phyloP scores from a whole-genome alignment of 2,113 vertebrate species.

The Hippocampus zosterae region DNA sequence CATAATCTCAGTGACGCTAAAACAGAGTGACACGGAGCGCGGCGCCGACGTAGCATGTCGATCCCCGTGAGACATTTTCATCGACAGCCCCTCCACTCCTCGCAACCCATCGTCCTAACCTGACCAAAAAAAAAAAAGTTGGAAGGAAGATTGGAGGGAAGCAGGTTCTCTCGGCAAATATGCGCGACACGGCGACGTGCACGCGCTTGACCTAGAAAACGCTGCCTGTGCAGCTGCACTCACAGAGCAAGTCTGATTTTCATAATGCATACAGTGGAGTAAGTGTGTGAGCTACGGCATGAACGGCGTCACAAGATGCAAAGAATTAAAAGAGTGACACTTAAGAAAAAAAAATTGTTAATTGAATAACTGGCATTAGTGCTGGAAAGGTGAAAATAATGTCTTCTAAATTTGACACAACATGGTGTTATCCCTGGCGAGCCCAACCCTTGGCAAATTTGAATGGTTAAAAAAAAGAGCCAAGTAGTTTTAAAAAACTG shows the following conservation, averaged over 20 bases:
- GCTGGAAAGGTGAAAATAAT: background rate
- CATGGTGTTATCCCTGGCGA: background rate
- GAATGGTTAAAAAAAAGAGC: background rate
- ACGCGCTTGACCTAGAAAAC: conserved; percentile 72
- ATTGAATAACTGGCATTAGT: background rate
- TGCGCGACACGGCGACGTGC: conserved; percentile 56
- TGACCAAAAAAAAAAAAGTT: conserved; percentile 32
- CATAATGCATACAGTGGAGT: conserved; percentile 20
- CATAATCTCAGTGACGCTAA: conserved; percentile 43
- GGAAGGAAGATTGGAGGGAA: conserved; percentile 49
- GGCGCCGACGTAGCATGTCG: conserved; percentile 55
- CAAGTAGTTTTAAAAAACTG: no score
- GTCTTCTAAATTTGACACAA: background rate
- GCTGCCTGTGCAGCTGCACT: conserved; percentile 38
- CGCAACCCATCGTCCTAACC: conserved; percentile 33
- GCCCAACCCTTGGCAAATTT: background rate
- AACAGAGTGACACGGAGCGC: conserved; percentile 53
- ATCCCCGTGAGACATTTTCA: conserved; percentile 63
- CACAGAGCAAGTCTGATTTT: conserved; percentile 40
- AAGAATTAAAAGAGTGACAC: background rate
- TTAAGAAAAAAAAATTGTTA: background rate
- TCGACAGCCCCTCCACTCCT: conserved; percentile 42
- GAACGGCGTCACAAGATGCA: conserved; percentile 13
- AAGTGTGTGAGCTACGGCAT: conserved; percentile 19
- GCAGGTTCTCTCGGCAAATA: conserved; percentile 58